Base-by-base conservation (phyloP, 1,140 invertebrate genomes). In the Armadillidium nasatum region DNA sequence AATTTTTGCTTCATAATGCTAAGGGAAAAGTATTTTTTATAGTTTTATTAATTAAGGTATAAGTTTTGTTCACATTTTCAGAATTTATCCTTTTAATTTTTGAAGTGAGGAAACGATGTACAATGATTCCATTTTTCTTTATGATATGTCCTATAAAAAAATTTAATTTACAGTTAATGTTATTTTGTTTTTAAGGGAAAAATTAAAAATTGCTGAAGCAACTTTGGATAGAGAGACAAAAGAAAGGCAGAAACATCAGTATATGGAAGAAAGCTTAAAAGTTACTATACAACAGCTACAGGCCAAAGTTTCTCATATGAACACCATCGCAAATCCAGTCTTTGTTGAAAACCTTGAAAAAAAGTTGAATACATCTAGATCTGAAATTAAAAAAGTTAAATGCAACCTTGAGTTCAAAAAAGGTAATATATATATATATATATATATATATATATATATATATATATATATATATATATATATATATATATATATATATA, bases 361-460 rank as follows among this genome's bases (percentile, higher is more conserved):
- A 19, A 60, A 60, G 50, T 60, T 60, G 19, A 60, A 13, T 15
- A 60, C 19, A 15, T 60, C 11, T 19, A 60, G 50, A 60, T 60
- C 50, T 1, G 50, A 60, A 19, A 60, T 15, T 15, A 60, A 60
- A 19, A 60, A 60, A 60, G 19, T 60, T 13, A 60, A 60, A 60
- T 60, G 50, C 19, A 60, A 60, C 50, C 50, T 60, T 15, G 50
- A 60, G 19, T 60, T 60, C 19, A 60, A 60, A 15, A 60, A 19
- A 19, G 19, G 50, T 60, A 60, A 60, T 13, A 15, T 60, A 60
- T 60, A 19, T 60, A 60, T 60, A 60, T 15, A 15, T 60, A 60
- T 60, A 60, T 60, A 60, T 60, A 60, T 60, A 15, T 60, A 60
- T 60, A 60, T 15, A 15, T 60, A 60, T 60, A 60, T 60, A 60